Conservation (phyloP, 2,888 invertebrate species). For the Oeneis ivallda region DNA sequence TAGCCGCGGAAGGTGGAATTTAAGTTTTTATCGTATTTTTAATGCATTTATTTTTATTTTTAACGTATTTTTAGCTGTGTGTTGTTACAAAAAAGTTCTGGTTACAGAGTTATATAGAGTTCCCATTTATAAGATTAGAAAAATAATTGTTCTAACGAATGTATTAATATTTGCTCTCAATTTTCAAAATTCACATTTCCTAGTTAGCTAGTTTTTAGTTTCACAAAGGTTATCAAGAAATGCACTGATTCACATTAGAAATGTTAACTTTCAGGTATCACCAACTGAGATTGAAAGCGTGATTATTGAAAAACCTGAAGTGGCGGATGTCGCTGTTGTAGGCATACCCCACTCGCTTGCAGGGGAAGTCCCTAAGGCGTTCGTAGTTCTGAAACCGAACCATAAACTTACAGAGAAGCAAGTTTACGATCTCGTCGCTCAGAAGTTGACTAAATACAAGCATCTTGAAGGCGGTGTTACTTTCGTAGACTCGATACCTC, state of each 20-base stretch:
- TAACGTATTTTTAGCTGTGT: not conserved
- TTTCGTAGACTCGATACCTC: conserved; percentile 86
- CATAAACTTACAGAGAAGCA: conserved; percentile 80
- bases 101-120: not conserved
- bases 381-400: conserved; percentile 83
- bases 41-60: no score
- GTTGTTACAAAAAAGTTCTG: not conserved
- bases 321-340: conserved; percentile 90
- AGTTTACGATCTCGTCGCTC: conserved; percentile 80
- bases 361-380: conserved; percentile 89
- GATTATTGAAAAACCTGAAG: conserved; percentile 85
- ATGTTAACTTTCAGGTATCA: conserved; percentile 83
- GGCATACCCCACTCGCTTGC: conserved; percentile 86
- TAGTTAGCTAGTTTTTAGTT: not conserved
- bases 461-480: conserved; percentile 86
- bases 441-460: conserved; percentile 88
- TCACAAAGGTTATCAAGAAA: not conserved
- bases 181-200: not conserved
- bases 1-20: no score
- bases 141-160: not conserved
- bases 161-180: not conserved
- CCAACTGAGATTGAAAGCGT: conserved; percentile 92
- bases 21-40: no score
- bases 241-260: not conserved
- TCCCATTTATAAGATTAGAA: not conserved